Base-by-base conservation (phyloP, 92 coral and sea anemone species). In the Palythoa grandiflora region DNA sequence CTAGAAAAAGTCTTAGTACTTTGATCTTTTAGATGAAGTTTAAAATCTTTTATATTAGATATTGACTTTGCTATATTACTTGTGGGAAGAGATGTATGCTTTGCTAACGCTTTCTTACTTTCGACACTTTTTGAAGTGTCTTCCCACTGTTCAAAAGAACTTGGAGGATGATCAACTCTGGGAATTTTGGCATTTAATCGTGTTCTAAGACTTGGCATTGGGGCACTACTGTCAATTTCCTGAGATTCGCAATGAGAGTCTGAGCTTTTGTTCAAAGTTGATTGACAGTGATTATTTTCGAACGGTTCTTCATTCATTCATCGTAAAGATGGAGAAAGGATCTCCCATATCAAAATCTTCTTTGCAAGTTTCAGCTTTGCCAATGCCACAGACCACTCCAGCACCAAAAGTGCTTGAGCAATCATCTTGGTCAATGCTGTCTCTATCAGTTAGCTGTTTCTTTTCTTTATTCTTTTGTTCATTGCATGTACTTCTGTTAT, bases 251-350 rank as follows among this genome's bases (percentile, higher is more conserved):
- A 65, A 48, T 20, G 21, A 3, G 44, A 65, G 36, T 79, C 73
- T 20, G 51, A 47, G 75, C 51, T 63, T 50, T 20, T 68, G 28
- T 50, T 59, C 15, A 61, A 44, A 48, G 20, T 8, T 40, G 86
- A 68, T 65, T 68, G 86, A 53, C 59, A 66, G 44, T n/a, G 65
- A 21, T 28, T 35, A 61, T 17, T 53, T 38, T 72, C 71, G 52
- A 91, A 84, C 9, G 21, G 90, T 19, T 90, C 95, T 10, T 93
- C 91, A 36, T 86, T 86, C 97, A 47, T 85, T 84, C 35, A 83
- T 68, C 9, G 19, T 83, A 37, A 76, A 88, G 16, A 86, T 90
- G 51, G 38, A 19, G 53, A 68, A 66, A 19, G 75, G 75, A 81
- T 91, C 85, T 17, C 92, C 87, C 72, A 89, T 60, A 37, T 83